A percentile compares a stretch with the other conserved stretches of the same genome.
Evolutionary conservation across 2,113 vertebrate genomes (phyloP).

Genomic region (Ptyas mucosa): DNA sequence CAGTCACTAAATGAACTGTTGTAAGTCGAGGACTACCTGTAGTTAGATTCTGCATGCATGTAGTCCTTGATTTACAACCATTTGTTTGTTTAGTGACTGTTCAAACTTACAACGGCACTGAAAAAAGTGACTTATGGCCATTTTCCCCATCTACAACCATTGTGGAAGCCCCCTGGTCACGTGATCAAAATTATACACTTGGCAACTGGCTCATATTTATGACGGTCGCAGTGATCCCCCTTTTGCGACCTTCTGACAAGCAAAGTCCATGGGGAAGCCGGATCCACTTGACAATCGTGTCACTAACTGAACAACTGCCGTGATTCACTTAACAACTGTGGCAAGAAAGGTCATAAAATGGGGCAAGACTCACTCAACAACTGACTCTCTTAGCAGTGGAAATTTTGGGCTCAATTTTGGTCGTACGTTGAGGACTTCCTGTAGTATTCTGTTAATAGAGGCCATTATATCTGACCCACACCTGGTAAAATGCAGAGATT

Average conservation of each 20-base stretch:
- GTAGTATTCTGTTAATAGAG: not conserved
- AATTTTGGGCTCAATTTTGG: not conserved
- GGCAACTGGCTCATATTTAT: too few relatives aligned
- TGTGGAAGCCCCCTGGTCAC: too few relatives aligned
- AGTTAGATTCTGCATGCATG: too few relatives aligned
- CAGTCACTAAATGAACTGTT: too few relatives aligned
- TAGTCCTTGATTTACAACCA: not conserved
- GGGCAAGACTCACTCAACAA: not conserved
- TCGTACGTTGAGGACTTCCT: not conserved
- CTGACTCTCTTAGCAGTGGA: not conserved
- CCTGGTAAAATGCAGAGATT: not conserved
- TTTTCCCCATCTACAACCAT: not conserved
- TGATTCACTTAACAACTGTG: not conserved
- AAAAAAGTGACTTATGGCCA: not conserved
- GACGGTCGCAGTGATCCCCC: too few relatives aligned
- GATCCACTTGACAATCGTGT: too few relatives aligned
- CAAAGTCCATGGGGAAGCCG: too few relatives aligned
- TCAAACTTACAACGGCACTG: not conserved
- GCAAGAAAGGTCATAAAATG: not conserved
- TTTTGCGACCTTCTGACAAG: too few relatives aligned
- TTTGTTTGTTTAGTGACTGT: not conserved
- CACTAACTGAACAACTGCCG: too few relatives aligned
- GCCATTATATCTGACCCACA: not conserved
- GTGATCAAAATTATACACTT: too few relatives aligned
- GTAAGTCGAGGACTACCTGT: too few relatives aligned